Evolutionary conservation across 2,888 invertebrate species (phyloP).

Genomic region (Xanthorhoe spadicearia): DNA sequence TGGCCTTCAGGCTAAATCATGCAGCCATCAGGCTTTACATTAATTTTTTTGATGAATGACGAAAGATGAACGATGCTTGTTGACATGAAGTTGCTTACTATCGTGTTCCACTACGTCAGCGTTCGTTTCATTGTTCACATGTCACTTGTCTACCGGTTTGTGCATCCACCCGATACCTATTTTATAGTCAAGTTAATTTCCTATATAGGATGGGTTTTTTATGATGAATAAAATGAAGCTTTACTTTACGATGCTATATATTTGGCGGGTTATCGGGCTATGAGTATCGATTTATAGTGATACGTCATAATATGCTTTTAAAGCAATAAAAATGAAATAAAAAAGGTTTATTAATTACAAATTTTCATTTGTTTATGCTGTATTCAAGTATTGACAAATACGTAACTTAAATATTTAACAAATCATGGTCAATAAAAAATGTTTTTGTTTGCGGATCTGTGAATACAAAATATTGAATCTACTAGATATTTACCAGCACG

Average conservation of each 20-base stretch:
- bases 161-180: constrained; percentile 45
- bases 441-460: too few species aligned
- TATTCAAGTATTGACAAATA: not conserved
- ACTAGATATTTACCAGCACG: too few species aligned
- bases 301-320: not conserved
- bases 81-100: not conserved
- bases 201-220: constrained; percentile 62
- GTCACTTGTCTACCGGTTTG: constrained; percentile 24
- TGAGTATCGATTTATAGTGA: not conserved
- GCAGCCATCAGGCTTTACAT: too few species aligned
- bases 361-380: not conserved
- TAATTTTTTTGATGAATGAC: too few species aligned
- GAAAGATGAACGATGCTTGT: too few species aligned
- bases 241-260: constrained; percentile 63
- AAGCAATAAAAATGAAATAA: not conserved
- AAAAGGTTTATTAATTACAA: not conserved
- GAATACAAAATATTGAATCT: too few species aligned
- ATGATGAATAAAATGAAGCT: constrained; percentile 62
- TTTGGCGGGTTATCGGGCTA: constrained; percentile 54
- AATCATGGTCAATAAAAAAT: too few species aligned
- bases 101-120: not conserved
- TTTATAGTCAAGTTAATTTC: constrained; percentile 64
- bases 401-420: not conserved
- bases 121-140: not conserved
- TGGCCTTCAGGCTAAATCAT: too few species aligned